Evolutionary conservation across 2,797 vertebrate genomes (phyloP), one percentile per base, ranked within the genome.

Genomic region (Huso huso): DNA sequence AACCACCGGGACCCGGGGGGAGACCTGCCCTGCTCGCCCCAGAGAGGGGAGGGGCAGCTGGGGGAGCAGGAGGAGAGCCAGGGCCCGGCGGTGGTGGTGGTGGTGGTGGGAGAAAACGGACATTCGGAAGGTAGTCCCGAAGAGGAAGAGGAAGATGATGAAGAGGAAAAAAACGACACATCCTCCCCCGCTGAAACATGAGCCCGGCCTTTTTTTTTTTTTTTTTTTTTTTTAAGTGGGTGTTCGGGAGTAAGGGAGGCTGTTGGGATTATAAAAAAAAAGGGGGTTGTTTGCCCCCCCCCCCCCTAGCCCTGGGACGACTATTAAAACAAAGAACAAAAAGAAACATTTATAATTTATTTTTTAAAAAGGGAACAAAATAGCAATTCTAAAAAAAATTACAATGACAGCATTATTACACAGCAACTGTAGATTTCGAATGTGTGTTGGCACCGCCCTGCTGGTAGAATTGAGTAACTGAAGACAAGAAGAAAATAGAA

Each of bases 401-500:
- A 49, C 13, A 75, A 80, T 84, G 82, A 70, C 77, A 83, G 80
- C 85, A 82, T 86, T 87, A 82, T 82, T 87, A 94, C 92, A 93
- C 93, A 92, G 86, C 89, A 91, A 93, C 93, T 95, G 93, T 94
- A 95, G 94, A 94, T 81, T 84, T 78, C 74, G 76, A 83, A 78
- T 70, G 80, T 72, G 71, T 71, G 76, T 74, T 74, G 63, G 66
- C 79, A 77, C 79, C 76, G 73, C 78, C 78, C 66, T 66, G 71
- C 76, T 76, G 71, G 73, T 78, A 78, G 82, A 76, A 75, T 72
- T 69, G 73, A 74, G 70, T 66, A 74, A 80, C 74, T 75, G 77
- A 67, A 76, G 76, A 74, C 69, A 66, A 77, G 66, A 9, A 71
- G 71, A 77, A 77, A 71, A 81, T 55, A 71, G 72, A 60, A 23